Base-by-base conservation (phyloP, 2,113 vertebrate species). In the Bambusicola thoracicus region DNA sequence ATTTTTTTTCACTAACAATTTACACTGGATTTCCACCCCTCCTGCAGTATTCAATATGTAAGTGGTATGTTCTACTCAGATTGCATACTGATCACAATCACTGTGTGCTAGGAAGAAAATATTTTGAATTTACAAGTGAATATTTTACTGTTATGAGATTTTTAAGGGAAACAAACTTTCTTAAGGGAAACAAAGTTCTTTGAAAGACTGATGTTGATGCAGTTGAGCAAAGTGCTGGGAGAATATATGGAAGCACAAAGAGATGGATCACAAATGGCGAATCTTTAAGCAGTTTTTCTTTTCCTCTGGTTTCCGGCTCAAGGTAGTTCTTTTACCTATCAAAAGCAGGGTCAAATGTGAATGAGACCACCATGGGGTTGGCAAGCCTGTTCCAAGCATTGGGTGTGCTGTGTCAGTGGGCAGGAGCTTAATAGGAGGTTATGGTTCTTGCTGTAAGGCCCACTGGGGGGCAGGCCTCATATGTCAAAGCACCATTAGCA, bases 371-470 rank as follows among this genome's bases (percentile, higher is more conserved):
- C 32, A 14, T 5, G 22, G 48, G 69, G 27, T 10, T 92, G 91
- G 78, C 63, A 89, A 66, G 81, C 43, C 51, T 70, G 29, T 40
- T 79, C 34, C 73, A 49, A 56, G 20, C 29, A 53, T 48, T 46
- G 21, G 66, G 7, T 19, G 27, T 46, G 40, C 44, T 81, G 68
- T 53, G 67, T 55, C 59, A 77, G 25, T 3, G 13, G 34, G 30
- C 1, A 6, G 36, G 55, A 38, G 30, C 55, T 80, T 74, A 36
- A 32, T 19, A 16, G 3, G 53, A 75, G 41, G n/a, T 73, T 81
- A 43, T 79, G 48, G 21, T 78, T 93, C 84, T 79, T 81, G 43
- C 66, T 90, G 70, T 72, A 72, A 89, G 88, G 82, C 87, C 67
- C 68, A 14, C 10, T 22, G 40, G 55, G 72, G 58, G 9, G 43